Base-by-base conservation (phyloP, 2,113 vertebrate genomes). In the Shinisaurus crocodilurus region DNA sequence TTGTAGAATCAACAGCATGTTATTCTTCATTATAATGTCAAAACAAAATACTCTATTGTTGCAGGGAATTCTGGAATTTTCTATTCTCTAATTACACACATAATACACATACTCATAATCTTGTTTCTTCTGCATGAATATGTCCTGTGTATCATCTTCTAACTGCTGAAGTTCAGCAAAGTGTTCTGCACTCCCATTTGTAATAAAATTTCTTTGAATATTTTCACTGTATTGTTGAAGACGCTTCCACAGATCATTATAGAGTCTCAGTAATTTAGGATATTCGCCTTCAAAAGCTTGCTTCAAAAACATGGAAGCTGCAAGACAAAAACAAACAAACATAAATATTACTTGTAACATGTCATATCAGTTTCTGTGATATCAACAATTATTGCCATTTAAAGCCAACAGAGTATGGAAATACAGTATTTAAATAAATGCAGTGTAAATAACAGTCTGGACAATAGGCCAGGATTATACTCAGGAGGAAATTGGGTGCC, bases 271-370 rank as follows among this genome's bases (percentile, higher is more conserved):
- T 88, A 99, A 96, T 94, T 99, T 99, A 1, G 99, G 99, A 82
- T 98, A 99, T 96, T 99, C 99, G 69, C 99, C 99, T 97, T 99
- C 99, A 92, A 99, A 98, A 4, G 99, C 98, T 95, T 99, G 99
- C 92, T 99, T 99, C 95, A 99, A 95, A 96, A 98, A 99, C 67
- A 97, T 97, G 16, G 99, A 99, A 4, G 97, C 99, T 99, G 91
- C 15, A 94, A 94, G 92, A 93, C 1, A 94, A 95, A 9, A 95
- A 70, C 29, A 60, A 57, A 29, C 3, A 32, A 82, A 92, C 37
- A 96, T 67, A 72, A 91, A 87, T 12, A 92, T 0, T 1, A 0
- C 82, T 40, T 92, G 70, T 54, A 34, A 90, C 86, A 72, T 54
- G 79, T 27, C n/a, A 72, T 45, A 87, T 1, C 5, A 1, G 2